phyloP scores from a whole-genome alignment of 2,888 invertebrate genomes.

The Habroteleia sp. region DNA sequence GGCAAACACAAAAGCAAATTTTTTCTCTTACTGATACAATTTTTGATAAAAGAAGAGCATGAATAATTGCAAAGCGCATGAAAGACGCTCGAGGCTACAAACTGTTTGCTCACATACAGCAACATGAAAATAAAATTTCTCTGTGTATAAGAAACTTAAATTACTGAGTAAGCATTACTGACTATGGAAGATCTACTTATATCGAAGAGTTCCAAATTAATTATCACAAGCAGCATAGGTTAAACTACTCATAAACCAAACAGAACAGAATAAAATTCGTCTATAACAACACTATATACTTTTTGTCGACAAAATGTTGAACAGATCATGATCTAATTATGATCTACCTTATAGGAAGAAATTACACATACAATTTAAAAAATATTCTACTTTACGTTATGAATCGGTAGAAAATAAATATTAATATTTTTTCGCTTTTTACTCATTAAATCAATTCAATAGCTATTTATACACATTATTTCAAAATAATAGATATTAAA shows the following conservation, averaged over 20 bases:
- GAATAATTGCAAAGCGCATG: constrained; percentile 15
- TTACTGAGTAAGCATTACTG: constrained; percentile 45
- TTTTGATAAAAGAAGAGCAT: constrained; percentile 9
- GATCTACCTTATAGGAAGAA: too few species aligned
- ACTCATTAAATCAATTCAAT: too few species aligned
- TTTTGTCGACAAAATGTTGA: too few species aligned
- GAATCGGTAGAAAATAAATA: too few species aligned
- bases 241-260: constrained; percentile 45
- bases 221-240: constrained; percentile 52
- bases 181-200: constrained; percentile 49
- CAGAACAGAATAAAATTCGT: constrained; percentile 61
- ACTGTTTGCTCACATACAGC: constrained; percentile 18
- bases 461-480: too few species aligned
- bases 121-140: constrained; percentile 21
- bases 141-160: constrained; percentile 33
- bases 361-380: too few species aligned
- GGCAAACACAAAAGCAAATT: too few species aligned
- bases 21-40: too few species aligned
- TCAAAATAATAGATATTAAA: too few species aligned
- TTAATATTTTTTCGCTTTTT: too few species aligned
- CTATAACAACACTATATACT: constrained; percentile 40
- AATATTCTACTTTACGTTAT: too few species aligned
- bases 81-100: constrained; percentile 13
- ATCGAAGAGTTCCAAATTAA: constrained; percentile 55
- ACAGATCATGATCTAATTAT: too few species aligned